Percentiles rank a stretch among this genome's conserved stretches.
These are phyloP conservation scores for Andricus quercusramuli DNA, from an alignment of 2,888 invertebrate genomes.

Conservation along the genomic window DNA sequence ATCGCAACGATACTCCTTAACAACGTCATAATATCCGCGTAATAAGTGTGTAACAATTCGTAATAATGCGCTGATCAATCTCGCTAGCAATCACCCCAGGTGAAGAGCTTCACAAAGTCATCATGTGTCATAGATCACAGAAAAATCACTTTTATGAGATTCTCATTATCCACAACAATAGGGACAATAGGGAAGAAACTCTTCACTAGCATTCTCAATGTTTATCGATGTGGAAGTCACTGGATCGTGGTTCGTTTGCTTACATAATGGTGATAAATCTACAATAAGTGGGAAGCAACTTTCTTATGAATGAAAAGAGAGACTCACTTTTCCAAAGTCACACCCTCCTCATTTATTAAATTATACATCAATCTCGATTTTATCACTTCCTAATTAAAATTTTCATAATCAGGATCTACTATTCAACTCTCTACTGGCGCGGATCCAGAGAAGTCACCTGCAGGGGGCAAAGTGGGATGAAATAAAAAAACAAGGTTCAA, in stretches of 20 bases:
- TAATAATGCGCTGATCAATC: too few relatives aligned
- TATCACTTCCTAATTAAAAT: not conserved
- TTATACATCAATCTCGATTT: not conserved
- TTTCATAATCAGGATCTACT: not conserved
- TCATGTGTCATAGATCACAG: too few relatives aligned
- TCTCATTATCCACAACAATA: too few relatives aligned
- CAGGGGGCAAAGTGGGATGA: too few relatives aligned
- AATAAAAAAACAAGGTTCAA: too few relatives aligned
- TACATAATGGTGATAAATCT: not conserved
- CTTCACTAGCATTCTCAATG: not conserved
- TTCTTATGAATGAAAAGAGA: not conserved
- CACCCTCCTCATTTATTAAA: not conserved
- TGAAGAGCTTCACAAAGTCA: too few relatives aligned
- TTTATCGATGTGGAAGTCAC: not conserved
- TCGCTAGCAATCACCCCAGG: too few relatives aligned
- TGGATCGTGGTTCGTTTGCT: not conserved
- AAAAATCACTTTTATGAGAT: too few relatives aligned
- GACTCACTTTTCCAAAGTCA: not conserved
- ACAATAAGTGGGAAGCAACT: not conserved
- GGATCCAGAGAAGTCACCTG: too few relatives aligned
- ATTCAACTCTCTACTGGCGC: not conserved
- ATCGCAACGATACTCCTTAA: too few relatives aligned
- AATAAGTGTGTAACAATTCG: too few relatives aligned
- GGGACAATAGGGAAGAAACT: not conserved
- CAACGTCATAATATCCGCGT: too few relatives aligned